phyloP scores from a whole-genome alignment of 2,113 vertebrate genomes.

The Megatriorchis doriae region DNA sequence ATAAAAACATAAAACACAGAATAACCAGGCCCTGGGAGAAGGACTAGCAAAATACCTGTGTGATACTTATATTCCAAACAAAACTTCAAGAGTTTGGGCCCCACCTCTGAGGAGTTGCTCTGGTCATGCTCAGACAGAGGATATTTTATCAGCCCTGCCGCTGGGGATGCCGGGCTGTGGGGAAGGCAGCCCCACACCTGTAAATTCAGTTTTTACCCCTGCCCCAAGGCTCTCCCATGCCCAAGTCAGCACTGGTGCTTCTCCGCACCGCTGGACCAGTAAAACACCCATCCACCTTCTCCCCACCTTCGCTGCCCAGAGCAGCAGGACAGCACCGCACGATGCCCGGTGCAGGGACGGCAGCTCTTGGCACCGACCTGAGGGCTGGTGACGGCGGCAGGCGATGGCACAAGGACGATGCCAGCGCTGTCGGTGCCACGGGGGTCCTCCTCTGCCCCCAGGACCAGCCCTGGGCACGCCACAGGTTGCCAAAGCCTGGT shows the following conservation, averaged over 20 bases:
- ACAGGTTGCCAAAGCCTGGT: fast-evolving
- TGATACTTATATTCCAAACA: too few relatives aligned
- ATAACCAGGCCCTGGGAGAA: background rate
- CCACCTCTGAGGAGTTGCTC: background rate
- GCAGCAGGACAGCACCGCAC: background rate
- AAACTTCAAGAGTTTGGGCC: background rate
- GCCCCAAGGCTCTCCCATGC: background rate
- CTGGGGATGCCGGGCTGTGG: background rate
- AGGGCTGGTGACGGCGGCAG: background rate
- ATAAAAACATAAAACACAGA: background rate
- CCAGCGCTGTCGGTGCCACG: fast-evolving
- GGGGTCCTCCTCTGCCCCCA: fast-evolving
- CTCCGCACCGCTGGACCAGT: background rate
- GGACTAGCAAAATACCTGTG: too few relatives aligned
- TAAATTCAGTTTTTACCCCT: background rate
- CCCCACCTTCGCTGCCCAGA: background rate
- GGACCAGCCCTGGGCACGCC: background rate
- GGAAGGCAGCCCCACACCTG: background rate
- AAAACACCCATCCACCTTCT: too few relatives aligned
- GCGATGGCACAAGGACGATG: background rate
- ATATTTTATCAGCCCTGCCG: background rate
- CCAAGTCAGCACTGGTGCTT: background rate
- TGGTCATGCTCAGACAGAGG: background rate
- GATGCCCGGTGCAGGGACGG: fast-evolving
- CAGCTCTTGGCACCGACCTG: background rate